phyloP scores from a whole-genome alignment of 2,113 vertebrate species.

The Neolamprologus sp. region DNA sequence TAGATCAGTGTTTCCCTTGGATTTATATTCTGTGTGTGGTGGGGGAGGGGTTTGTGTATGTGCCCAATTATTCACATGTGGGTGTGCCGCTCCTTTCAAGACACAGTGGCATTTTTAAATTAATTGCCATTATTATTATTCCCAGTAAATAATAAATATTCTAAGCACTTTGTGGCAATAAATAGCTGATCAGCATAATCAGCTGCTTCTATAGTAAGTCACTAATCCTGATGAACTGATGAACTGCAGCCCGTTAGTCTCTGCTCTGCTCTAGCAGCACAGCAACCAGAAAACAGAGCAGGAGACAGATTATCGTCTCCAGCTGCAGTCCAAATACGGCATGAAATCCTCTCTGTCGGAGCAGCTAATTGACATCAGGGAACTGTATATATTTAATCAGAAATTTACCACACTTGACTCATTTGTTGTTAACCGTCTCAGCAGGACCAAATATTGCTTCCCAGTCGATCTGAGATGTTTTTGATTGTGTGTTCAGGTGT shows the following conservation, averaged over 20 bases:
- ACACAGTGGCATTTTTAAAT: neutral
- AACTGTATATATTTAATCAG: neutral
- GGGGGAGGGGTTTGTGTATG: neutral
- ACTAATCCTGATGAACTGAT: neutral
- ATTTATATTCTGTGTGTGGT: neutral
- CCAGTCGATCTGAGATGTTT: neutral
- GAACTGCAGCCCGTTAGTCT: neutral
- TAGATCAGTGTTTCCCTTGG: neutral
- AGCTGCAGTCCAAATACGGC: neutral
- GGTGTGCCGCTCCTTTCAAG: neutral
- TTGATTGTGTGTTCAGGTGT: conserved; percentile 73
- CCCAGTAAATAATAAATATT: neutral
- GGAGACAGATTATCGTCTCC: neutral
- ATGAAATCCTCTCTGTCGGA: neutral
- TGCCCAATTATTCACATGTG: neutral
- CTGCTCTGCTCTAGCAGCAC: neutral
- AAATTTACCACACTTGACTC: neutral
- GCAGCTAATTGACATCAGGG: neutral
- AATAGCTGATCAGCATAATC: neutral
- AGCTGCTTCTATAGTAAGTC: neutral
- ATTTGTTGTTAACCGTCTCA: neutral
- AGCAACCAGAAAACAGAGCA: neutral
- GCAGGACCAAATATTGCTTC: neutral
- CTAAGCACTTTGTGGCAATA: neutral
- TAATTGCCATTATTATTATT: neutral